Conservation (phyloP, 2,113 vertebrate genomes). For the Erythrocebus patas region DNA sequence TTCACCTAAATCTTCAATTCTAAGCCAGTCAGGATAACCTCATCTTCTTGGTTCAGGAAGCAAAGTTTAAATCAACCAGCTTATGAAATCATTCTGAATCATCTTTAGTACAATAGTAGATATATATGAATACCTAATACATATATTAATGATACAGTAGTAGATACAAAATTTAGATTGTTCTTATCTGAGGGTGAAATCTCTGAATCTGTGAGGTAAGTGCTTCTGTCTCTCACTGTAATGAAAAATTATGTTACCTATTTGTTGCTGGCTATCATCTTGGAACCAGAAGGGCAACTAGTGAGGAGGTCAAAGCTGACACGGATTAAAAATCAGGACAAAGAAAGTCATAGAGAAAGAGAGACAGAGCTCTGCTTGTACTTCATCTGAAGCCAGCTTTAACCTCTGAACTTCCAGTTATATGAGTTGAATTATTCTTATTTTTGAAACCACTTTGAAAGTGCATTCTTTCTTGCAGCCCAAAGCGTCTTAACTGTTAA, state of each 20-base stretch:
- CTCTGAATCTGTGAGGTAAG: neutral
- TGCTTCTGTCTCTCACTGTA: neutral
- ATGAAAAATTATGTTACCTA: neutral
- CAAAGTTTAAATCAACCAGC: slow-evolving; percentile 1
- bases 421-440: neutral
- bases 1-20: neutral
- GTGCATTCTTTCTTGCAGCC: neutral
- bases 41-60: neutral
- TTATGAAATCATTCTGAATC: neutral
- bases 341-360: neutral
- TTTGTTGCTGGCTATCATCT: neutral
- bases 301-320: neutral
- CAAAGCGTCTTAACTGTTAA: neutral
- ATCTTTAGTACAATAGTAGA: neutral
- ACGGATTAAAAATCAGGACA: neutral
- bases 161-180: neutral
- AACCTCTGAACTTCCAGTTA: neutral
- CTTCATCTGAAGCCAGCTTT: neutral
- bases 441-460: neutral
- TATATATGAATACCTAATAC: neutral
- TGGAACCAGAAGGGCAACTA: neutral
- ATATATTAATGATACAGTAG: neutral
- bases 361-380: neutral
- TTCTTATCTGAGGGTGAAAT: neutral
- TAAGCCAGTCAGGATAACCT: neutral